Base-by-base conservation (phyloP, 2,113 vertebrate species). In the Cyphomyrus discorhynchus region DNA sequence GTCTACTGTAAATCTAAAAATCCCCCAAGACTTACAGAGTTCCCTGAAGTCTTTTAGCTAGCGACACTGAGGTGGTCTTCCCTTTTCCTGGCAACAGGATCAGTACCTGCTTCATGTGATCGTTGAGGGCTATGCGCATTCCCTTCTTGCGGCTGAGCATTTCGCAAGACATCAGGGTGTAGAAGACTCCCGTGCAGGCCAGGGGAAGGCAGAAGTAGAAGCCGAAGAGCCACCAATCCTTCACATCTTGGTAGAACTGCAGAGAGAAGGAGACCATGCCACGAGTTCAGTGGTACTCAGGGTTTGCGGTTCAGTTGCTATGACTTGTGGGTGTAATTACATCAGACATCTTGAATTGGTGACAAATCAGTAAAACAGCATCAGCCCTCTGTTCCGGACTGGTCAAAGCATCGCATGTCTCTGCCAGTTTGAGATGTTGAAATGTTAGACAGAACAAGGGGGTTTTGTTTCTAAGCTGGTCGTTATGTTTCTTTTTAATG, bases 171-270 rank as follows among this genome's bases (percentile, higher is more conserved):
- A 98, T 98, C 89, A 98, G 96, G 1, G 96, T 97, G 93, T 98
- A 98, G 94, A 98, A 98, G 94, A 98, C 90, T 27, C 96, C 97
- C 0, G 97, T 98, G 93, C 97, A 98, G 50, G 96, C 96, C 95
- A 98, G 89, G 0, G 97, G 97, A 62, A 98, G 93, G 94, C 97
- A 98, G 94, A 98, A 98, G 74, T 98, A 98, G 93, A 98, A 97
- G 42, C 97, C 97, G 2, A 98, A 97, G 35, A 98, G 95, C 97
- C 97, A 98, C 97, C 97, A 98, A 90, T 97, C 97, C 92, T 98
- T 98, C 58, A 94, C 95, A 0, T 97, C 94, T 39, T 95, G 95
- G 92, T 98, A 98, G 93, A 97, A 96, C 97, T 98, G 94, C 0
- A 0, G 5, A 56, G 5, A 42, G 90, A 87, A 58, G 89, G 21